A percentile compares a stretch with the other conserved stretches of the same genome.
Conservation (phyloP, 2,113 vertebrate genomes). For the Alaudala cheleensis region DNA sequence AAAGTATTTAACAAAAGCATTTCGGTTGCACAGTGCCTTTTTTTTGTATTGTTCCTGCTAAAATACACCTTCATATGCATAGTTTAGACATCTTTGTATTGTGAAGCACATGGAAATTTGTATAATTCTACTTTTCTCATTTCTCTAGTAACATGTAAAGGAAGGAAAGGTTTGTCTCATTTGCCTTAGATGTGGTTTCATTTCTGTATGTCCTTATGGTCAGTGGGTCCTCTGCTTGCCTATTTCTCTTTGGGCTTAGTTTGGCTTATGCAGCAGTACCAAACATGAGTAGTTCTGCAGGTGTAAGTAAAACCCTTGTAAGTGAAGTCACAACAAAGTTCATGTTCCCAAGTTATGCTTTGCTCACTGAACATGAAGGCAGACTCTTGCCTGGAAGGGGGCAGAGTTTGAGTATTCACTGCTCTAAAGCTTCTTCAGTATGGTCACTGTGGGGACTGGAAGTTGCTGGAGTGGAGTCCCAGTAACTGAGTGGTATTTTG, state of each 20-base stretch:
- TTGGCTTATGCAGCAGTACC: not conserved
- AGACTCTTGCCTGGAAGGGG: not conserved
- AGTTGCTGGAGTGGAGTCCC: not conserved
- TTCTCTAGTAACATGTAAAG: not conserved
- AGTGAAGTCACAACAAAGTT: not conserved
- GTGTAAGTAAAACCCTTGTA: not conserved
- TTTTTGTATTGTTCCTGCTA: not conserved
- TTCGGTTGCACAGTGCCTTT: not conserved
- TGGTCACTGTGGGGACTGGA: not conserved
- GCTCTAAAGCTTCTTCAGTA: not conserved
- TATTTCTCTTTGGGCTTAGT: not conserved
- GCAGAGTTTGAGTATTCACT: not conserved
- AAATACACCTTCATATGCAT: not conserved
- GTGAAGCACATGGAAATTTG: not conserved
- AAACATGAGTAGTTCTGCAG: not conserved
- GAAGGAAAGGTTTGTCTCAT: not conserved
- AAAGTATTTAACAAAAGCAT: not conserved
- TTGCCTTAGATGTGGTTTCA: not conserved
- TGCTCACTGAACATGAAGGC: not conserved
- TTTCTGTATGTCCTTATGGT: not conserved
- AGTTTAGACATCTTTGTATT: not conserved
- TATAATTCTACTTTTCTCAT: not conserved
- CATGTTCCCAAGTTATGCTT: not conserved
- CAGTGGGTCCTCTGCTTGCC: not conserved
- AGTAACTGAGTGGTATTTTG: not conserved